These are phyloP conservation scores for Drosophila algonquin DNA, from an alignment of 2,888 invertebrate genomes.

Conservation along the genomic window DNA sequence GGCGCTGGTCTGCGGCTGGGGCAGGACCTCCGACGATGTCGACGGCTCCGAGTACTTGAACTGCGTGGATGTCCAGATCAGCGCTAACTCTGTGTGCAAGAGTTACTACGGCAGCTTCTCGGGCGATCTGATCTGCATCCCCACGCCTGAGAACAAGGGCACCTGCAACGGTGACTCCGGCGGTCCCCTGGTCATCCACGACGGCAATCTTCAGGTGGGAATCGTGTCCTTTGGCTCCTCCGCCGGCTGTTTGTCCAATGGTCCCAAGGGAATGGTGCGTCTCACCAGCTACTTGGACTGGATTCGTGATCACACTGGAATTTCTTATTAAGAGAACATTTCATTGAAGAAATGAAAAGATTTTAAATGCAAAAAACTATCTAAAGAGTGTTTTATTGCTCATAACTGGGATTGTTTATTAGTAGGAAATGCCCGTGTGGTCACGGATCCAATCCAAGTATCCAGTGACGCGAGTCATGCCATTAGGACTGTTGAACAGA, in stretches of 20 bases:
- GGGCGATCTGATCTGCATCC: slow-evolving; percentile 36
- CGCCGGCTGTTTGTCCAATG: slow-evolving; percentile 53
- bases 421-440: slow-evolving; percentile 57
- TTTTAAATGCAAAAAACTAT: not conserved
- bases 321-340: slow-evolving; percentile 26
- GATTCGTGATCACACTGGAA: slow-evolving; percentile 63
- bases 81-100: slow-evolving; percentile 77
- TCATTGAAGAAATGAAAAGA: not conserved
- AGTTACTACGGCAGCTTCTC: slow-evolving; percentile 76
- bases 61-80: slow-evolving; percentile 57
- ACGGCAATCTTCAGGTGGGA: slow-evolving; percentile 51
- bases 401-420: not conserved
- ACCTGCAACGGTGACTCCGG: slow-evolving; percentile 84
- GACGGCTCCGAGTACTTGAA: slow-evolving; percentile 76
- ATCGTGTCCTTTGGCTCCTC: slow-evolving; percentile 58
- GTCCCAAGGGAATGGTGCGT: slow-evolving; percentile 56
- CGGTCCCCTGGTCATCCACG: slow-evolving; percentile 72
- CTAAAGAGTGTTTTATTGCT: too few species aligned
- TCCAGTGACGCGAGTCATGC: slow-evolving; percentile 62
- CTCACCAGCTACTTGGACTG: slow-evolving; percentile 64
- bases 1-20: slow-evolving; percentile 73
- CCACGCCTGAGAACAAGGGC: slow-evolving; percentile 54
- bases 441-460: slow-evolving; percentile 62
- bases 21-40: slow-evolving; percentile 51
- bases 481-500: slow-evolving; percentile 54